Percentiles rank a stretch among this genome's conserved stretches.
These are phyloP conservation scores for Pentamera pediparva DNA, from an alignment of 53 echinoderm and acorn worm genomes.

Conservation along the genomic window DNA sequence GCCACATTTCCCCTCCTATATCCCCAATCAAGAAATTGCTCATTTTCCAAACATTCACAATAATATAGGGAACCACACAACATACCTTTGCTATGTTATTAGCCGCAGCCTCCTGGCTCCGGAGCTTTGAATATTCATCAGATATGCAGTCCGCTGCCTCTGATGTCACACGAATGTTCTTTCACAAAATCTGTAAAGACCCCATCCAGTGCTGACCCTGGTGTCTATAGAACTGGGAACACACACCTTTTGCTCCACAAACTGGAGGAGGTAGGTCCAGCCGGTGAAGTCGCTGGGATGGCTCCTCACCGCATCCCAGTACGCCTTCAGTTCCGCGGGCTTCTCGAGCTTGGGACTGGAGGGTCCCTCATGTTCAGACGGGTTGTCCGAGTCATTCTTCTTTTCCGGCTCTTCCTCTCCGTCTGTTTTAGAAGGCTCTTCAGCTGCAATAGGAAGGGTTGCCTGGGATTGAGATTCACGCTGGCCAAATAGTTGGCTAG, in stretches of 20 bases:
- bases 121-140: slow-evolving; percentile 94
- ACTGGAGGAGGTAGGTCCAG: slow-evolving; percentile 97
- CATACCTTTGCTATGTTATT: too few relatives aligned
- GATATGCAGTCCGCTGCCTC: slow-evolving; percentile 93
- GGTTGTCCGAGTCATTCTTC: neutral
- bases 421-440: too few relatives aligned
- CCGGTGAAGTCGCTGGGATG: slow-evolving; percentile 91
- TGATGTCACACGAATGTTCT: too few relatives aligned
- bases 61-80: too few relatives aligned
- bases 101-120: slow-evolving; percentile 88
- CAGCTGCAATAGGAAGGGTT: neutral
- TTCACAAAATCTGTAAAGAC: too few relatives aligned
- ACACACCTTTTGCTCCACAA: slow-evolving; percentile 89
- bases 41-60: too few relatives aligned
- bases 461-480: neutral
- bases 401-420: too few relatives aligned
- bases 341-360: slow-evolving; percentile 10
- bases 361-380: neutral
- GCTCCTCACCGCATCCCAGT: slow-evolving; percentile 97
- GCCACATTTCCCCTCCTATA: too few relatives aligned
- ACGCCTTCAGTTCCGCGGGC: slow-evolving; percentile 75
- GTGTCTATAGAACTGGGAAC: too few relatives aligned
- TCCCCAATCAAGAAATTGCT: too few relatives aligned
- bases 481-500: neutral
- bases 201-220: too few relatives aligned